Evolutionary conservation across 2,888 invertebrate species (phyloP).

Genomic region (Tupiocoris notatus): DNA sequence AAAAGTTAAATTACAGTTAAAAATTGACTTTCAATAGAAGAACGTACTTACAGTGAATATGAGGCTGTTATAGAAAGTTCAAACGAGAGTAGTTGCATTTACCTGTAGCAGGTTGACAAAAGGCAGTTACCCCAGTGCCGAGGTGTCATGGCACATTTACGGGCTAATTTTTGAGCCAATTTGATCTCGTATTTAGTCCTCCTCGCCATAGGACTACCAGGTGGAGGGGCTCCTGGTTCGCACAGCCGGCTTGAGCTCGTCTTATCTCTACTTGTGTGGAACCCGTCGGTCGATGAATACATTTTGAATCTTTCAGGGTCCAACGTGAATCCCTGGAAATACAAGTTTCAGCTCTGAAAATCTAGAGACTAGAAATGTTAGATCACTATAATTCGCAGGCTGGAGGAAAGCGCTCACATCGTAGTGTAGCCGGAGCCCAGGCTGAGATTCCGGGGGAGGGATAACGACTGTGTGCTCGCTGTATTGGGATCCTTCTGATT

Average conservation of each 20-base stretch:
- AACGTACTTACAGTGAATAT: too few species aligned
- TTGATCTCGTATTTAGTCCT: slow-evolving; percentile 95
- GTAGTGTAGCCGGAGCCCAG: slow-evolving; percentile 19
- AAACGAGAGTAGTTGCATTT: too few species aligned
- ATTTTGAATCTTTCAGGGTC: slow-evolving; percentile 30
- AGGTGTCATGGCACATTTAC: slow-evolving; percentile 64
- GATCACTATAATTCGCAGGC: too few species aligned
- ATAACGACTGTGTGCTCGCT: slow-evolving; percentile 94
- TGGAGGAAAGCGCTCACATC: too few species aligned
- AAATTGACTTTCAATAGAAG: too few species aligned
- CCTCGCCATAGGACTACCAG: slow-evolving; percentile 87
- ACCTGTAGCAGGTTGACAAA: slow-evolving; percentile 78
- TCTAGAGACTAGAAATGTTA: too few species aligned
- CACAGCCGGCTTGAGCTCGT: slow-evolving; percentile 5
- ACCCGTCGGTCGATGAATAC: slow-evolving; percentile 9
- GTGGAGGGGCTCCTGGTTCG: slow-evolving; percentile 52
- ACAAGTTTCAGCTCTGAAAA: too few species aligned
- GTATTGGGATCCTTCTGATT: slow-evolving; percentile 73
- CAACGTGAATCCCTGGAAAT: slow-evolving; percentile 22
- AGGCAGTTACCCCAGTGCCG: slow-evolving; percentile 91
- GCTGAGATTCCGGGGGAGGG: slow-evolving; percentile 79
- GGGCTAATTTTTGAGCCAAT: slow-evolving; percentile 79
- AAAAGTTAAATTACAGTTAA: too few species aligned
- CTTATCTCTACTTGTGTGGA: slow-evolving; percentile 19
- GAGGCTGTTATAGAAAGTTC: too few species aligned